Evolutionary conservation across 2,888 invertebrate genomes (phyloP), one percentile per base, ranked within the genome.

Genomic region (Invenusta paracnida): DNA sequence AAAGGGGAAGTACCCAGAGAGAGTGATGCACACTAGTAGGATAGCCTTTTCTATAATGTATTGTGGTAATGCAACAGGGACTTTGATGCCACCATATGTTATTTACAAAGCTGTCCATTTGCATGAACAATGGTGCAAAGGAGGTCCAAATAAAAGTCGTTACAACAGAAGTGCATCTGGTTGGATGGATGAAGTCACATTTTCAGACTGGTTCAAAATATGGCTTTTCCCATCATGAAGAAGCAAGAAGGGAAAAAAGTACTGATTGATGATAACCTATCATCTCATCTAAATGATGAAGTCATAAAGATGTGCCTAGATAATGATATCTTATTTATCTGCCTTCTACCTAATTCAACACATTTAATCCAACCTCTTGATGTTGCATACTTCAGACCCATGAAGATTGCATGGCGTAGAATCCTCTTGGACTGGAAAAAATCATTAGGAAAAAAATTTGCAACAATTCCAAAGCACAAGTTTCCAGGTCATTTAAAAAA

Each of bases 321-420:
- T 27, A 23, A 79, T 27, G 79, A 79, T 27, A 79, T 79, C 28
- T 79, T n/a, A 23, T 79, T 79, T 79, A 83, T 87, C 28, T 86
- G 85, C 79, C 66, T 88, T 25, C 88, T 87, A 13, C 86, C 88
- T n/a, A 88, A 89, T 67, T 66, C 83, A 48, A 88, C 88, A 29
- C 88, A 88, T 83, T 86, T 88, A 29, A 79, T 79, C 25, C 88
- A 88, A 82, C 88, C 88, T 29, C 86, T 88, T 0, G 88, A 88
- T 87, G 88, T 87, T 0, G 86, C 86, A 1, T 87, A 83, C n/a
- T 88, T 88, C 82, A 30, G 85, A 0, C 87, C 88, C 0, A 83
- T 88, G 85, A 88, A 88, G 48, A 83, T 17, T 27, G 81, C 25
- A 31, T 88, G 87, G 88, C 48, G 87, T 29, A 85, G 82, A 17